Percentiles rank a stretch among this genome's conserved stretches.
Evolutionary conservation across 1,140 invertebrate species (phyloP).

Genomic region (Cryptotermes secundus): DNA sequence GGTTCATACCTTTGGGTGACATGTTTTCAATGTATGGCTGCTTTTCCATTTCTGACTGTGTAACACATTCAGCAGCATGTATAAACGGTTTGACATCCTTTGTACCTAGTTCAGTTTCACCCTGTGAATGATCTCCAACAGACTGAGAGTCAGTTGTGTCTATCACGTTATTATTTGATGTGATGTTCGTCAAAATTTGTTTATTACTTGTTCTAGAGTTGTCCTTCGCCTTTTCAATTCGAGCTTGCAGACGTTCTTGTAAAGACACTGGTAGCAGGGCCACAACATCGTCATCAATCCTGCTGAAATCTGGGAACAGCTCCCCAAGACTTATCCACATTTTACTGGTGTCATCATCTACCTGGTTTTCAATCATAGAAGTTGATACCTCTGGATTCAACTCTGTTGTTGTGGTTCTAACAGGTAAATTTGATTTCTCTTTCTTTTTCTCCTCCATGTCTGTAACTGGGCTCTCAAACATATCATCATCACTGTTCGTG

Average conservation of each 20-base stretch:
- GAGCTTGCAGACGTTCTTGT: conserved; percentile 41
- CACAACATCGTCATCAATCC: conserved; percentile 49
- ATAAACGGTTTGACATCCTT: neutral
- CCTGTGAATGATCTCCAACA: neutral
- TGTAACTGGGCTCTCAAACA: neutral
- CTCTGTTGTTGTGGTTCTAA: neutral
- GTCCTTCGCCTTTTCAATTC: conserved; percentile 14
- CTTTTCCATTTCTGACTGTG: neutral
- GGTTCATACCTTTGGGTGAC: neutral
- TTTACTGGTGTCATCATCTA: conserved; percentile 38
- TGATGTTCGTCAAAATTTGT: neutral
- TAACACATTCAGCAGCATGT: no score
- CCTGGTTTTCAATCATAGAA: neutral
- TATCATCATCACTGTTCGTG: neutral
- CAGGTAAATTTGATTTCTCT: neutral
- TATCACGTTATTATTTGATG: neutral
- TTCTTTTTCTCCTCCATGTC: neutral
- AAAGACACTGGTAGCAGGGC: conserved; percentile 47
- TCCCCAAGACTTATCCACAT: conserved; percentile 45
- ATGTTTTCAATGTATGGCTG: neutral
- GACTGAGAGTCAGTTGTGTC: neutral
- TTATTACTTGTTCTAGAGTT: neutral
- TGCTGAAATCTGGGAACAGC: conserved; percentile 52
- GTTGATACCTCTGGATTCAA: neutral
- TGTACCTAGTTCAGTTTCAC: neutral